Percentiles rank a stretch among this genome's conserved stretches.
phyloP scores from a whole-genome alignment of 2,888 invertebrate species.

The Ichneumon xanthorius region DNA sequence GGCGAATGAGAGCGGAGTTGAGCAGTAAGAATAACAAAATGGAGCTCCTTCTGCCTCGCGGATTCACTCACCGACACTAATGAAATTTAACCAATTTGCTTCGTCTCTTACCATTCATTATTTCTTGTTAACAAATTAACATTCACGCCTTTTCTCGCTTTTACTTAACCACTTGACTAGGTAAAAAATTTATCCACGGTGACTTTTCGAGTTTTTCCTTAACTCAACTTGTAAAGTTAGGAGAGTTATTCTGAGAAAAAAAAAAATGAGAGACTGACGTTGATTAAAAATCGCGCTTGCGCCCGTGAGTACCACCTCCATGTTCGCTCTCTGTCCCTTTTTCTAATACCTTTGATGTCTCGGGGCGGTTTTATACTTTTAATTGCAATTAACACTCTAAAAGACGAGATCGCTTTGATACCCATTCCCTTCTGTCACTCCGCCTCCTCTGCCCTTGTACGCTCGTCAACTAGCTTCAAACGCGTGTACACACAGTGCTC shows the following conservation, averaged over 20 bases:
- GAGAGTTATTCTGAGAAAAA: not conserved
- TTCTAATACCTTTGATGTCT: constrained; percentile 66
- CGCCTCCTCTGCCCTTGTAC: constrained; percentile 23
- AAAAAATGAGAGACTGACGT: constrained; percentile 13
- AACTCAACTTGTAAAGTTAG: not conserved
- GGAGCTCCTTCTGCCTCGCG: constrained; percentile 21
- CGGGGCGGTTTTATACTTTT: constrained; percentile 71
- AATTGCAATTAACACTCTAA: constrained; percentile 73
- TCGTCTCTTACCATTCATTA: constrained; percentile 11
- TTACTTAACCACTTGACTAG: not conserved
- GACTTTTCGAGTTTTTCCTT: not conserved
- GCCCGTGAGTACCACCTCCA: constrained; percentile 11
- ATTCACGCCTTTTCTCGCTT: constrained; percentile 24
- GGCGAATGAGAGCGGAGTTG: constrained; percentile 7
- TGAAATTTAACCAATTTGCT: constrained; percentile 67
- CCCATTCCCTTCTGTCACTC: constrained; percentile 15
- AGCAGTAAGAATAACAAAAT: constrained; percentile 60
- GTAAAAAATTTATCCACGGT: not conserved
- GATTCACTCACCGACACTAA: constrained; percentile 58
- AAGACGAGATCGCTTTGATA: constrained; percentile 68
- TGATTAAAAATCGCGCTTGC: constrained; percentile 55
- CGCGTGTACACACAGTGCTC: constrained; percentile 48
- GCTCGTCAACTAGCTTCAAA: constrained; percentile 50
- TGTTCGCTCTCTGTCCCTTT: constrained; percentile 31
- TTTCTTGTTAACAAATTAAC: not conserved